A percentile compares a stretch with the other conserved stretches of the same genome.
Conservation (phyloP, 2,888 invertebrate species). For the Hirtodrosophila cameraria region DNA sequence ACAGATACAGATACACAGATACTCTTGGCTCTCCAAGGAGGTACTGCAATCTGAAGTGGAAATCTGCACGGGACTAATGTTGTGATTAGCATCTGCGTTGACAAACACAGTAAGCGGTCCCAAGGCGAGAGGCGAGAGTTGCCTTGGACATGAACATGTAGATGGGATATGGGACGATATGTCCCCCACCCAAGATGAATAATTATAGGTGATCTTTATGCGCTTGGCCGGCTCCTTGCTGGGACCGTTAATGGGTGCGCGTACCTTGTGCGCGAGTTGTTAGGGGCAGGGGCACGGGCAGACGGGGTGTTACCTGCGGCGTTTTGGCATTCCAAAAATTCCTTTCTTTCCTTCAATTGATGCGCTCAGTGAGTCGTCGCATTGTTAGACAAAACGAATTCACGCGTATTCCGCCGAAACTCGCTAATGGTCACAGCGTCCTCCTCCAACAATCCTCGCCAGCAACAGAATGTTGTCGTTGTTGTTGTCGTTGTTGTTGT, state of each 20-base stretch:
- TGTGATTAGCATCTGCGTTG: constrained; percentile 84
- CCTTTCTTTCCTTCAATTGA: constrained; percentile 71
- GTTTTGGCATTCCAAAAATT: constrained; percentile 81
- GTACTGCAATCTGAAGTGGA: constrained; percentile 67
- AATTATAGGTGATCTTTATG: constrained; percentile 84
- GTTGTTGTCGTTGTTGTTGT: constrained; percentile 5
- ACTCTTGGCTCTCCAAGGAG: constrained; percentile 3
- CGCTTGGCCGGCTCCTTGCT: constrained; percentile 79
- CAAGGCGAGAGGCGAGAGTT: constrained; percentile 48
- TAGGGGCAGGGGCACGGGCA: constrained; percentile 18
- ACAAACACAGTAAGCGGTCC: constrained; percentile 81
- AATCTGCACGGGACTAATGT: constrained; percentile 79
- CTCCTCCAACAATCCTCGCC: constrained; percentile 25
- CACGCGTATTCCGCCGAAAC: constrained; percentile 83
- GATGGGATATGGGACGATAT: neutral
- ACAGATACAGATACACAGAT: neutral
- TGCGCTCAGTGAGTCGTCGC: constrained; percentile 77
- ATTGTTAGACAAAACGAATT: constrained; percentile 80
- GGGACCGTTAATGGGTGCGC: constrained; percentile 81
- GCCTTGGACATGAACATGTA: constrained; percentile 41
- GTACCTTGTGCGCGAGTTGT: constrained; percentile 56
- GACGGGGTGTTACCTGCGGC: constrained; percentile 75
- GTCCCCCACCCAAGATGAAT: constrained; percentile 82
- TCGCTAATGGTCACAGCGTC: constrained; percentile 82
- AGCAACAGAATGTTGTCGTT: constrained; percentile 14